Percentiles rank a stretch among this genome's conserved stretches.
phyloP scores from a whole-genome alignment of 1,140 invertebrate species.

The Asbolus verrucosus region DNA sequence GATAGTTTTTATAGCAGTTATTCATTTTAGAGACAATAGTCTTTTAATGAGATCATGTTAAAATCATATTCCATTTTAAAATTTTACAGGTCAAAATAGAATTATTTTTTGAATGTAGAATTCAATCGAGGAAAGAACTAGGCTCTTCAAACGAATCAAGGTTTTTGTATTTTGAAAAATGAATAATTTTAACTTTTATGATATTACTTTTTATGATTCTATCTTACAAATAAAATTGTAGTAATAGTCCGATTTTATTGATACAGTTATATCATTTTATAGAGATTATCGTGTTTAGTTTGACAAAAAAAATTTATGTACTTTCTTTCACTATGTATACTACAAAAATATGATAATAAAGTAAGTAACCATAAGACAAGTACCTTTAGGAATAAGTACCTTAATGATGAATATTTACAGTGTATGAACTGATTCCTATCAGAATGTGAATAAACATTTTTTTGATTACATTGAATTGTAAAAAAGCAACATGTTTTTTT shows the following conservation, averaged over 20 bases:
- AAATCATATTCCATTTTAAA: not conserved
- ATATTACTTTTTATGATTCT: constrained; percentile 6
- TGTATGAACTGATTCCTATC: too few species aligned
- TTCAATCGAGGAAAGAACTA: constrained; percentile 20
- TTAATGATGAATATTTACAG: too few species aligned
- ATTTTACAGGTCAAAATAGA: not conserved
- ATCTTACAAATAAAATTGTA: constrained; percentile 22
- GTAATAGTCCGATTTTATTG: constrained; percentile 18
- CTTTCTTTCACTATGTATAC: not conserved
- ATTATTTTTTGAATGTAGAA: not conserved
- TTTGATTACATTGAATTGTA: too few species aligned
- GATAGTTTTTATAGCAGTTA: too few species aligned
- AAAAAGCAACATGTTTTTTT: too few species aligned
- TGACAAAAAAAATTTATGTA: not conserved
- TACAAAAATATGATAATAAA: constrained; percentile 6
- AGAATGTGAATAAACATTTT: too few species aligned
- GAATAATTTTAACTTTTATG: not conserved
- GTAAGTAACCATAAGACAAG: not conserved
- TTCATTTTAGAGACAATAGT: too few species aligned
- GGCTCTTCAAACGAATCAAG: not conserved
- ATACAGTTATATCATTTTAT: constrained; percentile 1
- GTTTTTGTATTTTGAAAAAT: constrained; percentile 1
- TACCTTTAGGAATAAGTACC: too few species aligned
- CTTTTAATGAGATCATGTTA: not conserved
- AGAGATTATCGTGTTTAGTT: not conserved